phyloP scores from a whole-genome alignment of 2,113 vertebrate genomes.

The Zosterops lateralis region DNA sequence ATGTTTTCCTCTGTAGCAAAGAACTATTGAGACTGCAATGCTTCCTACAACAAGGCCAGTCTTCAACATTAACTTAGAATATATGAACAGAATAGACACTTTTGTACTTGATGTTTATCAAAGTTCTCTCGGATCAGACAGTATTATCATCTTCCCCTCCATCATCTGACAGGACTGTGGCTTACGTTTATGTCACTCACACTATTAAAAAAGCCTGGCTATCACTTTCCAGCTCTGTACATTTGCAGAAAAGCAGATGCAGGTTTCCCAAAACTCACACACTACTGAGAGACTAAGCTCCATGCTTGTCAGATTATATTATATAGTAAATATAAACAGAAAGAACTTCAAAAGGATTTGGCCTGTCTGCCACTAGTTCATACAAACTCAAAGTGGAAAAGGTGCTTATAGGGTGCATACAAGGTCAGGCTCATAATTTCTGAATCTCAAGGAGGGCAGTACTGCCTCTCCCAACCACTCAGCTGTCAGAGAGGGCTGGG shows the following conservation, averaged over 20 bases:
- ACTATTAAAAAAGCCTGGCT: not conserved
- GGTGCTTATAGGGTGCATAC: not conserved
- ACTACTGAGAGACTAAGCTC: not conserved
- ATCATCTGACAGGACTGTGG: not conserved
- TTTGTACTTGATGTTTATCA: constrained; percentile 7
- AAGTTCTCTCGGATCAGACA: not conserved
- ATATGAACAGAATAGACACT: not conserved
- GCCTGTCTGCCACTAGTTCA: not conserved
- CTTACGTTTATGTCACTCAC: not conserved
- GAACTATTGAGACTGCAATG: not conserved
- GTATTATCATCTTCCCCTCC: not conserved
- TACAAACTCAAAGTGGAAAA: not conserved
- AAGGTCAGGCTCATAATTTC: not conserved
- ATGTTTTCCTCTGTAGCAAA: not conserved
- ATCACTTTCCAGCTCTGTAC: not conserved
- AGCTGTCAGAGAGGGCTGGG: not conserved
- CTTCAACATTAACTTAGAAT: not conserved
- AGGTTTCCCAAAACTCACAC: not conserved
- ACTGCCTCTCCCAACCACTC: not conserved
- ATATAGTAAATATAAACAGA: constrained; percentile 6
- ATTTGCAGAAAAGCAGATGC: not conserved
- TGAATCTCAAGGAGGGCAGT: not conserved
- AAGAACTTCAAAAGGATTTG: constrained; percentile 5
- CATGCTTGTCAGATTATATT: not conserved
- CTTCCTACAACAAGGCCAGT: not conserved